phyloP scores from a whole-genome alignment of 1,140 invertebrate species.

The Ips nitidus region DNA sequence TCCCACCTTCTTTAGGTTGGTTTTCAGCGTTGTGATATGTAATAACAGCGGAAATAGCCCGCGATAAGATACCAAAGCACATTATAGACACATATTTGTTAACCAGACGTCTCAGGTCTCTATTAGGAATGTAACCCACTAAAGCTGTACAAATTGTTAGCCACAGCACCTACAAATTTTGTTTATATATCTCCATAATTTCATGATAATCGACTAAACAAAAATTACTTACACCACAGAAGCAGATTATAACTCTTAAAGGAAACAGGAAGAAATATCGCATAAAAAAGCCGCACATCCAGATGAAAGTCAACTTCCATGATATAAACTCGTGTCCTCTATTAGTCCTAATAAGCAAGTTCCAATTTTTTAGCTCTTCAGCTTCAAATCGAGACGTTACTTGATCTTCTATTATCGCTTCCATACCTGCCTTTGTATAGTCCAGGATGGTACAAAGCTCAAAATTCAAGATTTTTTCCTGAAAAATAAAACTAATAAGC shows the following conservation, averaged over 20 bases:
- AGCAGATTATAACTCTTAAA: conserved; percentile 78
- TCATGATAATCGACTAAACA: not conserved
- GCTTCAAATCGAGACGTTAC: conserved; percentile 93
- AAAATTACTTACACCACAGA: conserved; percentile 74
- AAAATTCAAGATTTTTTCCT: conserved; percentile 64
- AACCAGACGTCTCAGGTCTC: conserved; percentile 71
- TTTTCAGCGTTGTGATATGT: conserved; percentile 87
- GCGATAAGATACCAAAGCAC: conserved; percentile 86
- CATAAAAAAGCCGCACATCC: conserved; percentile 87
- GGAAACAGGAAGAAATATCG: conserved; percentile 88
- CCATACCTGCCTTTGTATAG: conserved; percentile 83
- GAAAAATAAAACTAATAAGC: not conserved
- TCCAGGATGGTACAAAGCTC: conserved; percentile 81
- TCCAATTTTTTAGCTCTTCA: conserved; percentile 93
- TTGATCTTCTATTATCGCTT: conserved; percentile 95
- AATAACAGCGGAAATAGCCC: conserved; percentile 85
- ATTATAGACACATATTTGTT: conserved; percentile 80
- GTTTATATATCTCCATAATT: not conserved
- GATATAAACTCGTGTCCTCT: conserved; percentile 89
- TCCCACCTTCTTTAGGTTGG: conserved; percentile 74
- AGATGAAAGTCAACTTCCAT: conserved; percentile 86
- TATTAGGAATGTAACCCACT: conserved; percentile 80
- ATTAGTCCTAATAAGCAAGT: conserved; percentile 90
- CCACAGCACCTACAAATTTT: conserved; percentile 73
- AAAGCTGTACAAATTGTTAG: conserved; percentile 79